Evolutionary conservation across 2,797 vertebrate species (phyloP).

Genomic region (Cephalopachus bancanus): DNA sequence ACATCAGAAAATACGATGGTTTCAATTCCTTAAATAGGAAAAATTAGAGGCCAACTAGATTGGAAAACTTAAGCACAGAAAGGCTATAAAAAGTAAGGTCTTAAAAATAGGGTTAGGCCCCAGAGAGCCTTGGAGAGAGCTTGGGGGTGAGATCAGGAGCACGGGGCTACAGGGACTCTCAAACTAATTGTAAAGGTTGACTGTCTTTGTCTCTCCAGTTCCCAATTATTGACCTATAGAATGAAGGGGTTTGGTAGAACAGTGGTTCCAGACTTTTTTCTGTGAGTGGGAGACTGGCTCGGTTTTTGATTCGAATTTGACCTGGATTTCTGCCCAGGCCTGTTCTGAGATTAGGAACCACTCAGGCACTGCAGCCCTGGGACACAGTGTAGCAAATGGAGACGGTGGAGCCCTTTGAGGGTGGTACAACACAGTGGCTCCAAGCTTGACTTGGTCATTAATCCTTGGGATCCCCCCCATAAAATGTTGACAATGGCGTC

Average conservation of each 20-base stretch:
- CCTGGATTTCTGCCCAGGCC: neutral
- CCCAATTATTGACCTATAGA: neutral
- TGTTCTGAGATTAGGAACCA: neutral
- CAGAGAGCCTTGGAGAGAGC: neutral
- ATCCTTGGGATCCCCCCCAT: neutral
- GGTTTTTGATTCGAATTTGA: neutral
- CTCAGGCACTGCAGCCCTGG: fast-evolving
- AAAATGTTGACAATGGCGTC: fast-evolving
- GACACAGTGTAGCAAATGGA: fast-evolving
- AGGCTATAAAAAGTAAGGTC: neutral
- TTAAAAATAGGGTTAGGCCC: neutral
- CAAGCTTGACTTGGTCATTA: neutral
- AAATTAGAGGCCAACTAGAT: neutral
- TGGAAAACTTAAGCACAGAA: neutral
- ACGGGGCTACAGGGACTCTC: neutral
- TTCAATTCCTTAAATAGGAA: neutral
- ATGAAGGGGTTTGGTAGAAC: neutral
- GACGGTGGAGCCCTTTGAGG: neutral
- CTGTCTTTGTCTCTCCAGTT: neutral
- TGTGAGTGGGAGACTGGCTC: neutral
- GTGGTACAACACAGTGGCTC: neutral
- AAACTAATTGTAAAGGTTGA: fast-evolving
- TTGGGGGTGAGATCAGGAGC: neutral
- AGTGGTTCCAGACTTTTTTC: neutral
- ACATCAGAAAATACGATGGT: neutral